Conservation (phyloP, 2,113 vertebrate genomes). For the Macrotis lagotis region DNA sequence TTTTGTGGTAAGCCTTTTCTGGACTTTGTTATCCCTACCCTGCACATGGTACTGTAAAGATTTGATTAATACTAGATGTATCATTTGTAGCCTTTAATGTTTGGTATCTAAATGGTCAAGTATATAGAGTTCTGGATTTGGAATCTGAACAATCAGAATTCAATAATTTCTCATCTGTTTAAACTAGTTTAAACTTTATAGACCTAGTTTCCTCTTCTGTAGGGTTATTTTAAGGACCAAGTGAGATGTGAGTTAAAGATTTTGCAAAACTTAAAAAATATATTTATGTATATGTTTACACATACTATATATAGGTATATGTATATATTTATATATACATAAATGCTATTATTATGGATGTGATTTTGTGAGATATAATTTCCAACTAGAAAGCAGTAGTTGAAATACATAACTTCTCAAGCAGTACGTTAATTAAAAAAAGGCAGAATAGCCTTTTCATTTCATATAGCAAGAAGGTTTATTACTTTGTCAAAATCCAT, state of each 20-base stretch:
- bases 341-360: neutral
- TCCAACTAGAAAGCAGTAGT: neutral
- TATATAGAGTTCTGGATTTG: too few species aligned
- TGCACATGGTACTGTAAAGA: too few species aligned
- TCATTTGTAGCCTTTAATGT: too few species aligned
- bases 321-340: neutral
- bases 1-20: too few species aligned
- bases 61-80: too few species aligned
- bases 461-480: neutral
- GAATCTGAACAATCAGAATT: neutral
- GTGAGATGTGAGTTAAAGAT: neutral
- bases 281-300: neutral
- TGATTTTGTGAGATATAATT: neutral
- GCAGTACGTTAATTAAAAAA: neutral
- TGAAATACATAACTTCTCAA: neutral
- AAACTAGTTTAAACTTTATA: neutral
- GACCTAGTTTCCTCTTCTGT: neutral
- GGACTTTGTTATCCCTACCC: too few species aligned
- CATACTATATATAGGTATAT: neutral
- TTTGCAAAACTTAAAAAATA: neutral
- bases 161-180: neutral
- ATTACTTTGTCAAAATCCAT: neutral
- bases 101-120: too few species aligned
- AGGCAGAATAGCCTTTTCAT: neutral
- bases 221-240: neutral